These are phyloP conservation scores for Penaeus vannamei DNA, from an alignment of 1,140 invertebrate genomes.

Conservation along the genomic window DNA sequence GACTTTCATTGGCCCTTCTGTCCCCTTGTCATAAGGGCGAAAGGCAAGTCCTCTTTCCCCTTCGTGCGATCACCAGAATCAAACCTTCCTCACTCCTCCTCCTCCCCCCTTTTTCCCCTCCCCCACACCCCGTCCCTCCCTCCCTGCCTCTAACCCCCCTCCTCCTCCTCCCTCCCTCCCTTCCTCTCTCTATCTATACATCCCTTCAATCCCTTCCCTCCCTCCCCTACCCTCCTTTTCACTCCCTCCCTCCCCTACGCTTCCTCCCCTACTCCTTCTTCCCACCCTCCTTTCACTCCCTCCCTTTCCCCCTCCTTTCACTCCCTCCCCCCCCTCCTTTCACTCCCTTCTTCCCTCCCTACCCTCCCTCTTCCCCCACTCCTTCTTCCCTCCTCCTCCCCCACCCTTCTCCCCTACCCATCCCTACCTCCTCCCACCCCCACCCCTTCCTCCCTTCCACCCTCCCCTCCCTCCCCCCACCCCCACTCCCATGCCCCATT, in stretches of 20 bases:
- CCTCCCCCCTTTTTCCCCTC: too few relatives aligned
- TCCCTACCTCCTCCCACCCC: background rate
- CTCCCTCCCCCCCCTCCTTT: background rate
- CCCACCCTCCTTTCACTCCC: too few relatives aligned
- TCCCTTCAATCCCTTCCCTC: background rate
- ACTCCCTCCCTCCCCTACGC: background rate
- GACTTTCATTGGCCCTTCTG: background rate
- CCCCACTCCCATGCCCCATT: constrained; percentile 46
- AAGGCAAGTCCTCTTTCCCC: too few relatives aligned
- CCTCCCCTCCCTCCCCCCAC: too few relatives aligned
- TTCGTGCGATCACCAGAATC: too few relatives aligned
- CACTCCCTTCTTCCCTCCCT: background rate
- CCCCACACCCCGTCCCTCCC: too few relatives aligned
- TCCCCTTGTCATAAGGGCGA: too few relatives aligned
- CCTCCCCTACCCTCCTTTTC: background rate
- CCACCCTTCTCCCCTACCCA: background rate
- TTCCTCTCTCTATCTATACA: background rate
- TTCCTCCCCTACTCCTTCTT: background rate
- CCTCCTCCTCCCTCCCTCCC: background rate
- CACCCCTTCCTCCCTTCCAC: too few relatives aligned
- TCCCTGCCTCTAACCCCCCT: background rate
- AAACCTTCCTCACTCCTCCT: too few relatives aligned
- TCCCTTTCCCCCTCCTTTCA: too few relatives aligned
- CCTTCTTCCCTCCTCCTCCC: background rate
- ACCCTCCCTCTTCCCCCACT: background rate